Conservation (phyloP, 2,113 vertebrate genomes). For the Corvus moneduloides region DNA sequence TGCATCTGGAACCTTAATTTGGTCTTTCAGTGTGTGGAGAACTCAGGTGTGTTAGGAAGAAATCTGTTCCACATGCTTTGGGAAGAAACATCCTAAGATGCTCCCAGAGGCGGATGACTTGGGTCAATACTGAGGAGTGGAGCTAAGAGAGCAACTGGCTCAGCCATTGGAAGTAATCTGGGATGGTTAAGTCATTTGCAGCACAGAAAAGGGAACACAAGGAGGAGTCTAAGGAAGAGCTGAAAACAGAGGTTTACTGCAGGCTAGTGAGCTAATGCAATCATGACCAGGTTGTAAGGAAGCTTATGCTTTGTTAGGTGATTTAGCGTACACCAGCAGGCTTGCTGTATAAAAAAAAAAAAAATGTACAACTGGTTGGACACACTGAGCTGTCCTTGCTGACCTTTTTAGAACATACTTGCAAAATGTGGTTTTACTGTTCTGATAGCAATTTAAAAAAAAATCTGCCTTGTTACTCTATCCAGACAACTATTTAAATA, state of each 20-base stretch:
- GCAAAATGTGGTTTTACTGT: neutral
- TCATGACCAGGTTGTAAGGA: neutral
- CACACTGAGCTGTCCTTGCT: neutral
- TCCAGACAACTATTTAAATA: neutral
- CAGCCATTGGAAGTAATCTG: neutral
- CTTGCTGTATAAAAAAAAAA: neutral
- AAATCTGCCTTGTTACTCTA: slow-evolving; percentile 1
- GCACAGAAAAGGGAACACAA: neutral
- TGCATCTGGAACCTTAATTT: neutral
- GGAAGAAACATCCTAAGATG: neutral
- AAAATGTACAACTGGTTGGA: neutral
- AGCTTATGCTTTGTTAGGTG: neutral
- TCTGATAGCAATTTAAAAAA: neutral
- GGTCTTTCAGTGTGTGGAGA: neutral
- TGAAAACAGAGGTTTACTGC: neutral
- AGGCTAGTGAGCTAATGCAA: neutral
- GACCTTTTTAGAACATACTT: neutral
- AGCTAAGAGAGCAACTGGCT: neutral
- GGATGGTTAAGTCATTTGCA: neutral
- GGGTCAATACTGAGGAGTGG: neutral
- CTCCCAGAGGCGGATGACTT: neutral
- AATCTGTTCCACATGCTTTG: neutral
- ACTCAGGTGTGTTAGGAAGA: neutral
- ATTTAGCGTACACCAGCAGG: neutral
- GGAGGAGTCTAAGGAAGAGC: neutral